These are phyloP conservation scores for Pachypsylla venusta DNA, from an alignment of 1,140 invertebrate genomes.

Conservation along the genomic window DNA sequence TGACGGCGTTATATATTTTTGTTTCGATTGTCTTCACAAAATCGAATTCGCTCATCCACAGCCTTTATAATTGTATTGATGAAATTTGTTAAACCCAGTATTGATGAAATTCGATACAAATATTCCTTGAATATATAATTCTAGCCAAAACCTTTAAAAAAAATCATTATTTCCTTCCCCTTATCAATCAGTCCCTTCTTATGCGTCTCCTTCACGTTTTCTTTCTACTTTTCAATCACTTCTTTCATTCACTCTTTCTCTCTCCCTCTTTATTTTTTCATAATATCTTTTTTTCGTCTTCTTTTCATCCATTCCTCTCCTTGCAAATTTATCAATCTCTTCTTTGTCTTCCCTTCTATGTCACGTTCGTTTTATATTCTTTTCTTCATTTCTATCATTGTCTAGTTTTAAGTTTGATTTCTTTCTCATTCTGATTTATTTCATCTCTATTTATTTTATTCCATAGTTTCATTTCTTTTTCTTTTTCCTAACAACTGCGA, in stretches of 20 bases:
- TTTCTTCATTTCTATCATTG: no score
- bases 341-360: not conserved
- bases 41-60: no score
- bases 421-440: not conserved
- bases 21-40: no score
- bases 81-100: no score
- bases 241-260: not conserved
- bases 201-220: not conserved
- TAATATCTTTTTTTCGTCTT: not conserved
- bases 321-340: not conserved
- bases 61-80: no score
- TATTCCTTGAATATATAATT: no score
- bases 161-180: no score
- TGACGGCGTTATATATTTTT: no score
- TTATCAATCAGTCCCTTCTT: not conserved
- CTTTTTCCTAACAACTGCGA: not conserved
- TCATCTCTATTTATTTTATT: not conserved
- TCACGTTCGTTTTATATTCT: not conserved
- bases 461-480: not conserved
- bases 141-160: no score
- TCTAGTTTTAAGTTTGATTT: not conserved
- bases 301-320: not conserved
- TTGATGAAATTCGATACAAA: no score
- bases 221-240: not conserved
- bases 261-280: constrained; percentile 3